A percentile compares a stretch with the other conserved stretches of the same genome.
These are phyloP conservation scores for Eulithis prunata DNA, from an alignment of 2,888 invertebrate genomes.

Conservation along the genomic window DNA sequence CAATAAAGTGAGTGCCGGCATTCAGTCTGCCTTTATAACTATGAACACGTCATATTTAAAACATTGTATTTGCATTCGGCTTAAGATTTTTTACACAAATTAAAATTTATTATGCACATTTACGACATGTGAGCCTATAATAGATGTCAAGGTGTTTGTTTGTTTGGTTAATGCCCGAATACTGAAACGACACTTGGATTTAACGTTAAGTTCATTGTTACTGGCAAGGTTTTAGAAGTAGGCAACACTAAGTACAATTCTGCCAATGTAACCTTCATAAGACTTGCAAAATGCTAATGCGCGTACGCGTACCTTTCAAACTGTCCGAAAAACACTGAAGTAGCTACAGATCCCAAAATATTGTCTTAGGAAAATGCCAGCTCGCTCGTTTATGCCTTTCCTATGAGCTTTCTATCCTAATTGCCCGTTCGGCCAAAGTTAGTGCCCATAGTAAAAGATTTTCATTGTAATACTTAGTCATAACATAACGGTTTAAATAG, in stretches of 20 bases:
- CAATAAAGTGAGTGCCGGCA: slow-evolving; percentile 54
- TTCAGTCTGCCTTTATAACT: slow-evolving; percentile 45
- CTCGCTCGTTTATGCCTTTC: slow-evolving; percentile 54
- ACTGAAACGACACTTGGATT: too few species aligned
- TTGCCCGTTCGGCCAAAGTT: slow-evolving; percentile 16
- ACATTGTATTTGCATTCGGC: slow-evolving; percentile 18
- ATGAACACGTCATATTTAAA: slow-evolving; percentile 36
- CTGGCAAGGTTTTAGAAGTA: too few species aligned
- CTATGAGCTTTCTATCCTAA: slow-evolving; percentile 25
- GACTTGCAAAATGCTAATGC: too few species aligned
- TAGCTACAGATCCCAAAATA: background rate
- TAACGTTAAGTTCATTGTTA: too few species aligned
- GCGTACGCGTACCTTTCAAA: too few species aligned
- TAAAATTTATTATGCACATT: slow-evolving; percentile 10
- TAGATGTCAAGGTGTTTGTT: slow-evolving; percentile 1
- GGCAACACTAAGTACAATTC: too few species aligned
- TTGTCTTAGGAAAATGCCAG: slow-evolving; percentile 15
- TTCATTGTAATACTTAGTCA: slow-evolving; percentile 10
- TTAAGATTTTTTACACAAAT: slow-evolving; percentile 4
- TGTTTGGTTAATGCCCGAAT: background rate
- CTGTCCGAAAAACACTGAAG: too few species aligned
- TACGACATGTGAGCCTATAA: slow-evolving; percentile 1
- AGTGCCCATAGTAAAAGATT: slow-evolving; percentile 17
- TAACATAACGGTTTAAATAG: slow-evolving; percentile 18
- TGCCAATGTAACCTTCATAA: too few species aligned